Evolutionary conservation across 2,797 vertebrate species (phyloP), one percentile per base, ranked within the genome.

Genomic region (Erpetoichthys calabaricus): DNA sequence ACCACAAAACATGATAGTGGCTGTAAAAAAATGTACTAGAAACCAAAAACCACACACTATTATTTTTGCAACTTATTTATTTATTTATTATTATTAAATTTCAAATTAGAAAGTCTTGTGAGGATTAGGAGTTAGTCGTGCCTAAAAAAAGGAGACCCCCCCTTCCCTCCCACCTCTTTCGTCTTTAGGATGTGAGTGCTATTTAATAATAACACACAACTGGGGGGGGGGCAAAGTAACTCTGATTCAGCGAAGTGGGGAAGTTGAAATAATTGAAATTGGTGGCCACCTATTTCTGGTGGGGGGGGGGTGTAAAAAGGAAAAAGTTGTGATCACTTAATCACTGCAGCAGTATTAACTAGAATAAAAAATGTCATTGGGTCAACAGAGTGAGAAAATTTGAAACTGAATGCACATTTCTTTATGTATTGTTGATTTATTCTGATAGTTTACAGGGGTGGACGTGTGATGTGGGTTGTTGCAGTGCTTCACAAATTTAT

Each of bases 401-500:
- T 76, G 77, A 71, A 70, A 72, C 70, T 71, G 71, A 73, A 70
- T 75, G 25, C 25, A 25, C 25, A 2, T 25, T 25, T 25, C 25
- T 25, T 25, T 25, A 25, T 25, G 25, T 25, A 25, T 25, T 25
- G 25, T 25, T 2, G 25, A 25, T 72, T 65, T 71, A 55, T 59
- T 78, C 63, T 66, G 60, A 71, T 71, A 67, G 65, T 45, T 59
- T 61, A 62, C 63, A 64, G n/a, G 66, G 57, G 69, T 62, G 69
- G 67, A 77, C 68, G 71, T 75, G 77, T 78, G 75, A 79, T 71
- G 66, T 68, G 67, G 80, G 79, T 77, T 74, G 74, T 77, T 76
- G 78, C 75, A 75, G 71, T 72, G 76, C 80, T 75, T 76, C 78
- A 70, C 82, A 77, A 80, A 75, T 76, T 76, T 90, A 84, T 89